Evolutionary conservation across 2,113 vertebrate genomes (phyloP), one percentile per base, ranked within the genome.

Genomic region (Heterotilapia buettikoferi): DNA sequence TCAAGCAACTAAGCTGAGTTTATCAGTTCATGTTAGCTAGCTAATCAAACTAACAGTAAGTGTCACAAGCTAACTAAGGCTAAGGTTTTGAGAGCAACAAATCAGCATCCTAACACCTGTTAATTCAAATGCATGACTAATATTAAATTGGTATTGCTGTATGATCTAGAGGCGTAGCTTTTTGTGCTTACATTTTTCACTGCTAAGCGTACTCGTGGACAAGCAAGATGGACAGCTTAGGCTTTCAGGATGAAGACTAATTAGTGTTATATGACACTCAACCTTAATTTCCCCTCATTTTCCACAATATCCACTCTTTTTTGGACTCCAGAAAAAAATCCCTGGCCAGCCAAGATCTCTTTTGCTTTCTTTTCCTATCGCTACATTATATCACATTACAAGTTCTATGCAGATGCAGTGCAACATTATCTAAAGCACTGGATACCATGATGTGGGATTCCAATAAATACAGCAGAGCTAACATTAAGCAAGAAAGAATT

Each of bases 1-100:
- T 73, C 2, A 29, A 47, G 26, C 26, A 50, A 12, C 43, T 78
- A 31, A 78, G 26, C 16, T 31, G 16, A 50, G 71, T 50, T 31
- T 29, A 19, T 31, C 6, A 1, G 45, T 31, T 50, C 43, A 5
- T 47, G 43, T 47, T 50, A 29, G 24, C 9, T 78, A 31, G 71
- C 43, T 78, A 76, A 50, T 5, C 24, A 73, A 73, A 45, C 40
- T 1, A 73, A 45, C 4, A 47, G 14, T 76, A 47, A n/a, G n/a
- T 0, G 2, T 47, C 9, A 47, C 4, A 1, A 18, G 68, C 40
- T 76, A 4, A 73, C 21, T 26, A 0, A 6, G 21, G 21, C 38
- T 18, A 73, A 73, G 40, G 21, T 26, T 73, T 73, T 16, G 8
- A 26, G 68, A 73, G 40, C 1, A 26, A 73, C 21, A 45, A 73